Percentiles rank a stretch among this genome's conserved stretches.
Evolutionary conservation across 2,888 invertebrate species (phyloP).

Genomic region (Polymixis flavicincta): DNA sequence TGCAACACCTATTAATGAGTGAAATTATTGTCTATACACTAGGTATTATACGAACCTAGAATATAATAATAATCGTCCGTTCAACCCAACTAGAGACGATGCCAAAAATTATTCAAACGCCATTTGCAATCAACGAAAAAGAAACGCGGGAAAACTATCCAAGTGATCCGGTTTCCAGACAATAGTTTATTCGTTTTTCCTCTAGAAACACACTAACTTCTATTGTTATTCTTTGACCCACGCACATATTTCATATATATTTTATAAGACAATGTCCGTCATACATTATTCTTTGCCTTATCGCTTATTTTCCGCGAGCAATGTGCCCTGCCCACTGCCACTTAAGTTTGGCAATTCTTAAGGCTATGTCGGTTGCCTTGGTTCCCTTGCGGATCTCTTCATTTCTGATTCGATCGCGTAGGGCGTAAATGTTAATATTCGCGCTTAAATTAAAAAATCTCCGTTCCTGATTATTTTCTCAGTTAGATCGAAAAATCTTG

Average conservation of each 20-base stretch:
- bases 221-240: conserved; percentile 66
- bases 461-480: neutral
- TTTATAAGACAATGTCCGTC: conserved; percentile 39
- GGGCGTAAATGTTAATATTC: neutral
- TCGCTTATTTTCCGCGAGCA: conserved; percentile 46
- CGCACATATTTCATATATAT: conserved; percentile 51
- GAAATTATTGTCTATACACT: neutral
- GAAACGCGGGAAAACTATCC: conserved; percentile 41
- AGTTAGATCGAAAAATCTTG: conserved; percentile 23
- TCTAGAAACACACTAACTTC: conserved; percentile 54
- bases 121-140: conserved; percentile 15
- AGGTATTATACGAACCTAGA: conserved; percentile 1
- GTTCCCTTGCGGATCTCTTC: too few relatives aligned
- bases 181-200: conserved; percentile 36
- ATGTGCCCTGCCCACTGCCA: too few relatives aligned
- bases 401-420: too few relatives aligned
- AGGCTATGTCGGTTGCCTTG: too few relatives aligned
- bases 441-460: neutral
- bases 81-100: conserved; percentile 8
- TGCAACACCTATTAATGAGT: conserved; percentile 6
- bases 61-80: conserved; percentile 9
- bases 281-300: conserved; percentile 42
- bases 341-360: too few relatives aligned
- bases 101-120: conserved; percentile 31
- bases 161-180: conserved; percentile 36